Percentiles rank a stretch among this genome's conserved stretches.
Evolutionary conservation across 2,797 vertebrate species (phyloP).

Genomic region (Harpagifer antarcticus): DNA sequence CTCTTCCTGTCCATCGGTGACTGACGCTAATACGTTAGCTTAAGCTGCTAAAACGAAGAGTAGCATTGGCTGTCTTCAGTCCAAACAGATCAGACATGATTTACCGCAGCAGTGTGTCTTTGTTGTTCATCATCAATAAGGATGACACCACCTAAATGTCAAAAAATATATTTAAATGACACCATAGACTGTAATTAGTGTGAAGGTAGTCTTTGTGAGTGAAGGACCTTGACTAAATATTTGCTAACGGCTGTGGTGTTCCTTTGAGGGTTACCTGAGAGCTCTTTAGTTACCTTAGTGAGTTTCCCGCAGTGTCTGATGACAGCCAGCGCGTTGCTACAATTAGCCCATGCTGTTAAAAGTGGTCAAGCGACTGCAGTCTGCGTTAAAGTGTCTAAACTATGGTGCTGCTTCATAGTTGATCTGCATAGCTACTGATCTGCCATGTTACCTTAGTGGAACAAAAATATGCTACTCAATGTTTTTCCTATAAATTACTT

Average conservation of each 20-base stretch:
- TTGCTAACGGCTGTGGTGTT: too few species aligned
- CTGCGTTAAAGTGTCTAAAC: not conserved
- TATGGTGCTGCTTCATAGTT: not conserved
- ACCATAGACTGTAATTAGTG: too few species aligned
- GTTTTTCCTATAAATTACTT: not conserved
- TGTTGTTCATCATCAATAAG: not conserved
- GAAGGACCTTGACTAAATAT: too few species aligned
- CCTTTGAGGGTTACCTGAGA: not conserved
- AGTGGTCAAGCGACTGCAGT: not conserved
- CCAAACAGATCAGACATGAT: not conserved
- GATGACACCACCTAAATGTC: not conserved
- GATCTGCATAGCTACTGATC: too few species aligned
- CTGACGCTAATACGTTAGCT: conserved; percentile 15
- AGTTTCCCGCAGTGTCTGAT: not conserved
- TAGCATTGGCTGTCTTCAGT: not conserved
- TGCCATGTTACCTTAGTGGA: too few species aligned
- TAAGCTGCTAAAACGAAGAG: not conserved
- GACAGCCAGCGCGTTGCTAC: not conserved
- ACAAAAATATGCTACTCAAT: too few species aligned
- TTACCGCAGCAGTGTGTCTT: not conserved
- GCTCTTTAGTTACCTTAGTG: not conserved
- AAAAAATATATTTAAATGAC: too few species aligned
- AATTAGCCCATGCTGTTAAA: not conserved
- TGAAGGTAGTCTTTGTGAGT: too few species aligned
- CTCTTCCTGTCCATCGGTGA: not conserved